Base-by-base conservation (phyloP, 2,888 invertebrate genomes). In the Octodonta nipae region DNA sequence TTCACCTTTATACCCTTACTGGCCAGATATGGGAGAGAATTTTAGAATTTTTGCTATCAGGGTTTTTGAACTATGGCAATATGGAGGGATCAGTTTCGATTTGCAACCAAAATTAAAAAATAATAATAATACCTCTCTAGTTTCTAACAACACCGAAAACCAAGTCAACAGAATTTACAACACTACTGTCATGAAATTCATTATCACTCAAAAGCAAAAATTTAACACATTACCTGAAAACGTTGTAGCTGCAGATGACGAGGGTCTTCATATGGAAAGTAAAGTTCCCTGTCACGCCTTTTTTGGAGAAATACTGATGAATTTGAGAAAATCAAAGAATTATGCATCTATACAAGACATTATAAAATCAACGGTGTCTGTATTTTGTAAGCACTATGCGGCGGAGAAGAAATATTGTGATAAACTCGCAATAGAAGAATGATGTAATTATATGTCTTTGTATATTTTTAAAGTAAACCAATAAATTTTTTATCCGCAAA, bases 11-110 rank as follows among this genome's bases (percentile, higher is more conserved):
- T 60, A 58, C 36, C 58, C 57, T 28, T 63, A 58, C 30, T 73
- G 71, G 70, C 60, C 53, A 36, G 53, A 51, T 14, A 57, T 71
- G 30, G 65, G 67, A n/a, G 41, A 51, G 1, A 44, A 56, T 5
- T 59, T 65, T 37, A 46, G 67, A 11, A 46, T 65, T 12, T 71
- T 73, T 46, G 69, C 71, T 25, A 57, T 65, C 1, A 58, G 73
- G 42, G 55, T 67, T 14, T 56, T 64, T 37, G 60, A 67, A 26
- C 57, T 72, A 14, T 73, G 71, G 71, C 63, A 69, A 46, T 59
- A 60, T 40, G 71, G 69, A 5, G 73, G 73, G 2, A 56, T 72
- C 5, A 57, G 54, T 33, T 61, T 58, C 35, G 54, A 53, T 33
- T 39, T 55, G 28, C 36, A 41, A 5, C 34, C 37, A 6, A 6